Percentiles rank a stretch among this genome's conserved stretches.
Conservation (phyloP, 2,888 invertebrate species). For the Monoplex corrugatus region DNA sequence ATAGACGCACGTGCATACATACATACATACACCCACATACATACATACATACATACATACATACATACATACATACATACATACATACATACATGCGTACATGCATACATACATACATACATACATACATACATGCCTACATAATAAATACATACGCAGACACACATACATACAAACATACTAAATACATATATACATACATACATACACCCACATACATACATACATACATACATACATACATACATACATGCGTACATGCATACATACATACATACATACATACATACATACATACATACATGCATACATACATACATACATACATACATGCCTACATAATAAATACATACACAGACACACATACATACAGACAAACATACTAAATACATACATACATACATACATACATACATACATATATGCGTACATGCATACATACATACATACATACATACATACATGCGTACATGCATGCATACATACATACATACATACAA, state of each 20-base stretch:
- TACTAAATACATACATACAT: background rate
- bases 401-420: background rate
- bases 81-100: background rate
- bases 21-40: no score
- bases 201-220: background rate
- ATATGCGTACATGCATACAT: no score
- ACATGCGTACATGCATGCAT: no score
- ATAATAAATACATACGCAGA: no score
- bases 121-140: background rate
- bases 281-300: background rate
- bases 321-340: background rate
- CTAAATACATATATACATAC: background rate
- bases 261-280: background rate
- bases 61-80: no score
- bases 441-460: no score
- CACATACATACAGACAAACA: background rate
- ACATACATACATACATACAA: slow-evolving; percentile 11
- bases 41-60: no score
- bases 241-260: no score
- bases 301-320: no score
- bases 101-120: background rate
- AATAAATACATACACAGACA: background rate
- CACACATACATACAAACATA: no score
- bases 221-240: background rate
- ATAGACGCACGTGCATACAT: no score